These are phyloP conservation scores for Drosophila meridiana DNA, from an alignment of 2,888 invertebrate genomes.

Conservation along the genomic window DNA sequence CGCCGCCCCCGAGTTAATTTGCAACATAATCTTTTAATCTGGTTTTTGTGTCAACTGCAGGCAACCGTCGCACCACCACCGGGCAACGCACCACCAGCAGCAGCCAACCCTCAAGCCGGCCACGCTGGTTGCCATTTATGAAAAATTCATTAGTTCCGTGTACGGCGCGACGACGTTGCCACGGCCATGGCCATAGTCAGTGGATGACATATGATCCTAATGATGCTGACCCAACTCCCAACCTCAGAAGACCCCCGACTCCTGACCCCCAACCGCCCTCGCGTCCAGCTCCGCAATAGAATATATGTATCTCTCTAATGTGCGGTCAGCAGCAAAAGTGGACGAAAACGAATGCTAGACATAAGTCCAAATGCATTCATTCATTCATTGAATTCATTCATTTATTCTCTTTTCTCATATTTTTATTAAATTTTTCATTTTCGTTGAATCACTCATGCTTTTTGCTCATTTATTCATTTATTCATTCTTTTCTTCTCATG, in stretches of 20 bases:
- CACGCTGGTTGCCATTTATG: constrained; percentile 67
- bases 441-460: neutral
- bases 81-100: constrained; percentile 5
- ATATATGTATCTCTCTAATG: neutral
- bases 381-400: constrained; percentile 1
- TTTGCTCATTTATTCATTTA: neutral
- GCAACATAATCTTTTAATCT: constrained; percentile 81
- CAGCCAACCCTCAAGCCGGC: constrained; percentile 13
- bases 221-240: constrained; percentile 44
- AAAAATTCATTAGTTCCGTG: constrained; percentile 76
- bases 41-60: constrained; percentile 80
- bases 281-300: neutral
- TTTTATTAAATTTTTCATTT: neutral
- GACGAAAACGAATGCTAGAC: neutral
- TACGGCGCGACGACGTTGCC: constrained; percentile 19
- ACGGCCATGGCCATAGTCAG: constrained; percentile 10
- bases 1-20: constrained; percentile 72
- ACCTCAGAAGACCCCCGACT: neutral
- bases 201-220: constrained; percentile 73
- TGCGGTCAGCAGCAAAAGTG: constrained; percentile 36
- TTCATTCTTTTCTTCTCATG: neutral
- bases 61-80: constrained; percentile 24
- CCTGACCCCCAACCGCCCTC: neutral
- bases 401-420: neutral
- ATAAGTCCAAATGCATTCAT: neutral